Evolutionary conservation across 2,113 vertebrate species (phyloP).

Genomic region (Plotosus lineatus): DNA sequence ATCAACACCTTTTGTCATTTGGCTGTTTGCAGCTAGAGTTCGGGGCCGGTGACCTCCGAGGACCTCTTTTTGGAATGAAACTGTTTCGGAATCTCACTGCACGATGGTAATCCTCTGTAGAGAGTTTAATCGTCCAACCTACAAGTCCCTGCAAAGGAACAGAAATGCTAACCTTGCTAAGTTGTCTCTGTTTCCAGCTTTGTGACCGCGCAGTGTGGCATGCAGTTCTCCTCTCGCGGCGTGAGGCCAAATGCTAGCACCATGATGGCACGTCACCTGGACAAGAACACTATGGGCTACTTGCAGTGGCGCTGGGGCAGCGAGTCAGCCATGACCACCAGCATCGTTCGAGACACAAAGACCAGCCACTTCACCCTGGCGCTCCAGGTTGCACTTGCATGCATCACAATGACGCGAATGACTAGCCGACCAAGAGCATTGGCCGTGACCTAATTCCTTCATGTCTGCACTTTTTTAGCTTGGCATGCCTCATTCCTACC

Average conservation of each 20-base stretch:
- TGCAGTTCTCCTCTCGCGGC: slow-evolving; percentile 91
- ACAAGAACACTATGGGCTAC: slow-evolving; percentile 96
- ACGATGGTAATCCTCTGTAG: slow-evolving; percentile 77
- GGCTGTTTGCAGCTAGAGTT: slow-evolving; percentile 81
- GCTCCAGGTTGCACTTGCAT: slow-evolving; percentile 77
- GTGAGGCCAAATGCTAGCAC: slow-evolving; percentile 86
- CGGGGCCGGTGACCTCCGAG: slow-evolving; percentile 89
- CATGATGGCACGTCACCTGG: slow-evolving; percentile 87
- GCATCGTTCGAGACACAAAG: slow-evolving; percentile 91
- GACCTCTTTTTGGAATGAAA: slow-evolving; percentile 91
- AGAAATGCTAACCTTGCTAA: not conserved
- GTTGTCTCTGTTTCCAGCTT: slow-evolving; percentile 71
- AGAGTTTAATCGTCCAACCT: not conserved
- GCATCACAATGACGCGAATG: not conserved
- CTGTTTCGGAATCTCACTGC: slow-evolving; percentile 90
- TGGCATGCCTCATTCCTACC: slow-evolving; percentile 90
- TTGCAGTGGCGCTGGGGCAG: slow-evolving; percentile 94
- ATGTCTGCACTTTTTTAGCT: slow-evolving; percentile 71
- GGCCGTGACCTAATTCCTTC: not conserved
- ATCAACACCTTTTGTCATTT: not conserved
- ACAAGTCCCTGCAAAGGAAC: too few species aligned
- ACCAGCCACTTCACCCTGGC: slow-evolving; percentile 90
- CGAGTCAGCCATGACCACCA: slow-evolving; percentile 95
- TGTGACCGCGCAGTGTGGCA: slow-evolving; percentile 86
- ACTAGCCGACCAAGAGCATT: not conserved